A percentile compares a stretch with the other conserved stretches of the same genome.
Conservation (phyloP, 2,888 invertebrate species). For the Erynnis tages region DNA sequence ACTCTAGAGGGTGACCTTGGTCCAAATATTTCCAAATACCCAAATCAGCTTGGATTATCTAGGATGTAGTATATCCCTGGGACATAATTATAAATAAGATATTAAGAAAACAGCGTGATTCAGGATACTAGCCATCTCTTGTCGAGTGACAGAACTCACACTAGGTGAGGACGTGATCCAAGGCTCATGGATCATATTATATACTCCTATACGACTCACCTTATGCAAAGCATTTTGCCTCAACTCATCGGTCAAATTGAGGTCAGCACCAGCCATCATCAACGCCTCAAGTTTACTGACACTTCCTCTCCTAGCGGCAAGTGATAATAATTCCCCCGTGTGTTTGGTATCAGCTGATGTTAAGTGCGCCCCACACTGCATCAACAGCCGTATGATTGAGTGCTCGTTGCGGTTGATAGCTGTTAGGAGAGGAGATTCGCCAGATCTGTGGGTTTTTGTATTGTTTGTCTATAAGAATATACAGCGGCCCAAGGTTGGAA, state of each 20-base stretch:
- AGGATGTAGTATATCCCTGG: too few relatives aligned
- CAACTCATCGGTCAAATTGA: constrained; percentile 82
- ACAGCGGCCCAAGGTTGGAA: too few relatives aligned
- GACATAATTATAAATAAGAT: too few relatives aligned
- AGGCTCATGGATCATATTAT: too few relatives aligned
- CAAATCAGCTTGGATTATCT: too few relatives aligned
- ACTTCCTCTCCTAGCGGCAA: constrained; percentile 83
- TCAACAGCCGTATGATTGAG: constrained; percentile 84
- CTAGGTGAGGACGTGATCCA: too few relatives aligned
- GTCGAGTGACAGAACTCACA: too few relatives aligned
- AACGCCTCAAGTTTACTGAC: constrained; percentile 81
- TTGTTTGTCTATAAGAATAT: too few relatives aligned
- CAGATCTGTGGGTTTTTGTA: constrained; percentile 75
- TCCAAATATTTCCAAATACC: too few relatives aligned
- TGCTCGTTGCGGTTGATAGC: constrained; percentile 85
- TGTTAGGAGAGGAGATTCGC: constrained; percentile 86
- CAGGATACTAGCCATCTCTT: too few relatives aligned
- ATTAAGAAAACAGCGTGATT: too few relatives aligned
- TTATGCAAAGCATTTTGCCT: constrained; percentile 86
- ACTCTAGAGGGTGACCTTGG: too few relatives aligned
- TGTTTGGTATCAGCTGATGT: constrained; percentile 78
- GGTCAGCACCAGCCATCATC: constrained; percentile 85
- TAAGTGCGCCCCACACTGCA: constrained; percentile 89
- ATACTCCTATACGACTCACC: constrained; percentile 46
- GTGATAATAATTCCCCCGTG: constrained; percentile 85